These are phyloP conservation scores for Chirona hameri DNA, from an alignment of 2,888 invertebrate species.

Conservation along the genomic window DNA sequence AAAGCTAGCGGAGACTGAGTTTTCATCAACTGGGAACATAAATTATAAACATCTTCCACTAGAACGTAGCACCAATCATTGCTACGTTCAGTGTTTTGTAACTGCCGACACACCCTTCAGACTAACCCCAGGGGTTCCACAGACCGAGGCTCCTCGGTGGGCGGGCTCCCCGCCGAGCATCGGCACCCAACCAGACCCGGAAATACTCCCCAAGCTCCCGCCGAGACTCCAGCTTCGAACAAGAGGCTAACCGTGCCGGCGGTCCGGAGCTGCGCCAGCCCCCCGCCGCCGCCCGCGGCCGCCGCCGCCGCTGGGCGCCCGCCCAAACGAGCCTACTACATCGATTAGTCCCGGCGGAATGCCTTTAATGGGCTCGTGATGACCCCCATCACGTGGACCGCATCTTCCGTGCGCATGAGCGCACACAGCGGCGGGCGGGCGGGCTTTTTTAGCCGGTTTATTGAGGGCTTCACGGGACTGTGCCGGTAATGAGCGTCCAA, in stretches of 20 bases:
- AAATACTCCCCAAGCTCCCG: background rate
- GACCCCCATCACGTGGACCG: background rate
- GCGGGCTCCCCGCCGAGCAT: background rate
- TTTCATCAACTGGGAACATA: too few species aligned
- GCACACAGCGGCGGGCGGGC: background rate
- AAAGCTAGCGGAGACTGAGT: too few species aligned
- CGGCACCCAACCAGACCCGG: too few species aligned
- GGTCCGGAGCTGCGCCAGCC: background rate
- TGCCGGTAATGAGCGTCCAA: background rate
- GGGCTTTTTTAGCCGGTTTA: background rate
- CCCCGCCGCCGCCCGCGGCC: background rate
- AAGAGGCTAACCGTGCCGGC: background rate
- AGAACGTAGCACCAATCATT: too few species aligned
- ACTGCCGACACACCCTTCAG: too few species aligned
- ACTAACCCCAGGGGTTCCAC: too few species aligned
- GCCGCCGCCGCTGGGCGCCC: background rate
- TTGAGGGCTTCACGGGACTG: background rate
- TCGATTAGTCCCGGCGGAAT: background rate
- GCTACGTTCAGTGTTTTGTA: too few species aligned
- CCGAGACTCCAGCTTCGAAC: background rate
- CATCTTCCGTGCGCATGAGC: background rate
- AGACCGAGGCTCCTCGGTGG: background rate
- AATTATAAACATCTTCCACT: too few species aligned
- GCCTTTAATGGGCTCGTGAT: background rate
- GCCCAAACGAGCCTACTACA: conserved; percentile 1